Conservation (phyloP, 2,888 invertebrate genomes). For the Lithophane leautieri region DNA sequence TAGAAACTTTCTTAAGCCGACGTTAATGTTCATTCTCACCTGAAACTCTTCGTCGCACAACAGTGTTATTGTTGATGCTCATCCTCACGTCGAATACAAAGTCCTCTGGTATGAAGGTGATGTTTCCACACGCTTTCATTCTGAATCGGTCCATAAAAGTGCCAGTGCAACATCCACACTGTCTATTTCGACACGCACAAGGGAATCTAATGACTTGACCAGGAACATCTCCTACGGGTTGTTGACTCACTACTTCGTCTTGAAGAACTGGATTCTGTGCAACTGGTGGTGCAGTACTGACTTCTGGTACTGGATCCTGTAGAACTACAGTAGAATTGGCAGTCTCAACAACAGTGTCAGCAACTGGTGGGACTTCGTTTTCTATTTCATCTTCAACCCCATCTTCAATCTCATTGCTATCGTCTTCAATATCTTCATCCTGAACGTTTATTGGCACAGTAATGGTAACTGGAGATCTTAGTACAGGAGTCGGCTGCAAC, state of each 20-base stretch:
- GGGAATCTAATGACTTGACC: constrained; percentile 90
- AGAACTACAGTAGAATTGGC: constrained; percentile 61
- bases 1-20: constrained; percentile 41
- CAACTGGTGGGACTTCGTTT: constrained; percentile 64
- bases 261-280: constrained; percentile 72
- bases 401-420: constrained; percentile 60
- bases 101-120: constrained; percentile 95
- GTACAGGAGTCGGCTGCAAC: constrained; percentile 81
- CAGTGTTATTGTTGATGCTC: constrained; percentile 93
- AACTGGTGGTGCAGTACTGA: constrained; percentile 62
- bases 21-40: constrained; percentile 86
- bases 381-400: constrained; percentile 66
- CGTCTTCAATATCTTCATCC: constrained; percentile 67
- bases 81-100: constrained; percentile 94
- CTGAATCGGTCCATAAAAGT: constrained; percentile 91
- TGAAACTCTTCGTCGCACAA: constrained; percentile 93
- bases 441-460: constrained; percentile 85
- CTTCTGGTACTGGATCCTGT: constrained; percentile 61
- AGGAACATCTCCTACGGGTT: constrained; percentile 72
- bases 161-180: constrained; percentile 93
- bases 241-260: constrained; percentile 66
- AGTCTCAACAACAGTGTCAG: constrained; percentile 56
- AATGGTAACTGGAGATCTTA: constrained; percentile 84
- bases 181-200: constrained; percentile 91
- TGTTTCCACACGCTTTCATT: constrained; percentile 94